phyloP scores from a whole-genome alignment of 1,140 invertebrate species.

The Sarcophaga bullata region DNA sequence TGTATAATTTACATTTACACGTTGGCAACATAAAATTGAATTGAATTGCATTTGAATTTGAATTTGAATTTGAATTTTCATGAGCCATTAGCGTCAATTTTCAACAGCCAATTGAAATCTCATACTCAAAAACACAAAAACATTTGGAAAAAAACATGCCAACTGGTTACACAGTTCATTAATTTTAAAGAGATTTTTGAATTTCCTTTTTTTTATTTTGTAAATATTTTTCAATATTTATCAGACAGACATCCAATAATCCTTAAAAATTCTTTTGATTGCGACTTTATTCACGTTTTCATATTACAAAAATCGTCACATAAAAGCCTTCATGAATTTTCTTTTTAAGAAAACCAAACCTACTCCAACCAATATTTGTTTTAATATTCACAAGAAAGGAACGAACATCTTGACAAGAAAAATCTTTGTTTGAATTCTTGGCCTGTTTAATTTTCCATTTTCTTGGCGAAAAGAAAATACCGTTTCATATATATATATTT shows the following conservation, averaged over 20 bases:
- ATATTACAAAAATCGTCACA: not conserved
- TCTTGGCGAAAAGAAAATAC: not conserved
- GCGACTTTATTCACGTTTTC: not conserved
- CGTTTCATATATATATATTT: too few relatives aligned
- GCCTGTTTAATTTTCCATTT: not conserved
- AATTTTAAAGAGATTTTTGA: not conserved
- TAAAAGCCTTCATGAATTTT: too few relatives aligned
- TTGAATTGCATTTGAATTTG: too few relatives aligned
- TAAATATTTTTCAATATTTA: not conserved
- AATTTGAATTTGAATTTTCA: slow-evolving; percentile 6
- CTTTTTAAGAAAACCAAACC: too few relatives aligned
- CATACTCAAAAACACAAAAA: too few relatives aligned
- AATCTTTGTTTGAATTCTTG: too few relatives aligned
- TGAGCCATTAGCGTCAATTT: slow-evolving; percentile 24
- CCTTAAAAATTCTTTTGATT: not conserved
- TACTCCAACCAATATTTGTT: not conserved
- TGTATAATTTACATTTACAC: not conserved
- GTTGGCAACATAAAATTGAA: too few relatives aligned
- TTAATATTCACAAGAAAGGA: too few relatives aligned
- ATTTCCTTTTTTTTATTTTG: not conserved
- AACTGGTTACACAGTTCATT: not conserved
- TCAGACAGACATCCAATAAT: not conserved
- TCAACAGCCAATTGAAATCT: not conserved
- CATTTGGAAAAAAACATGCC: too few relatives aligned
- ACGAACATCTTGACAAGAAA: too few relatives aligned